Evolutionary conservation across 2,797 vertebrate species (phyloP), one percentile per base, ranked within the genome.

Genomic region (Bradypodion pumilum): DNA sequence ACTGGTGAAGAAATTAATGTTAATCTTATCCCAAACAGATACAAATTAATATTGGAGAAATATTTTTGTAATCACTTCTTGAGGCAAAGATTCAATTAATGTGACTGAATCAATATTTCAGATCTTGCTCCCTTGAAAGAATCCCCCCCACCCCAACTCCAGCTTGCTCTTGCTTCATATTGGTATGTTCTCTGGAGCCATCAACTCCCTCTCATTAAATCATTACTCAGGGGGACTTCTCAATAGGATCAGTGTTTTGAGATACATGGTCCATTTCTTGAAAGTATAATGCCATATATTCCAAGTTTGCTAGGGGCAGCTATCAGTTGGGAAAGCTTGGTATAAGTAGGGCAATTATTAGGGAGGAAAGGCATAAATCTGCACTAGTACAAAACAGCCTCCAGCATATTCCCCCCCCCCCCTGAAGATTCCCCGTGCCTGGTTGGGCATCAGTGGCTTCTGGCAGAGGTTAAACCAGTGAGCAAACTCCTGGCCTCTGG

Each of bases 61-160:
- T 95, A 96, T 96, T 97, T 97, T 97, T 96, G 95, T 96, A 96
- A 96, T 96, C 95, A 96, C 96, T 97, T 97, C 95, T 96, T 95
- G 97, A 97, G 96, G 97, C 96, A 97, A 98, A 97, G 96, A 97
- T 96, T 95, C 96, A 97, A 97, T 97, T 97, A 97, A 97, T 97
- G 94, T 96, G 97, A 96, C 95, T 96, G 95, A 97, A 97, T 97
- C 97, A 97, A 97, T 97, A 97, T 96, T 96, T 96, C 96, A 97
- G 89, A 96, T 95, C 93, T 94, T 76, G 92, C 91, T 96, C 95
- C 95, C 96, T 93, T 95, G 95, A 92, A 96, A 95, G 89, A 90
- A 7, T 10, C 12, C 37, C 1, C n/a, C 42, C 12, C 87, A 80
- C 91, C 93, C n/a, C n/a, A n/a, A 80, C 91, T 93, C n/a, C n/a